Evolutionary conservation across 1,140 invertebrate species (phyloP), one percentile per base, ranked within the genome.

Genomic region (Drosophila arizonae): DNA sequence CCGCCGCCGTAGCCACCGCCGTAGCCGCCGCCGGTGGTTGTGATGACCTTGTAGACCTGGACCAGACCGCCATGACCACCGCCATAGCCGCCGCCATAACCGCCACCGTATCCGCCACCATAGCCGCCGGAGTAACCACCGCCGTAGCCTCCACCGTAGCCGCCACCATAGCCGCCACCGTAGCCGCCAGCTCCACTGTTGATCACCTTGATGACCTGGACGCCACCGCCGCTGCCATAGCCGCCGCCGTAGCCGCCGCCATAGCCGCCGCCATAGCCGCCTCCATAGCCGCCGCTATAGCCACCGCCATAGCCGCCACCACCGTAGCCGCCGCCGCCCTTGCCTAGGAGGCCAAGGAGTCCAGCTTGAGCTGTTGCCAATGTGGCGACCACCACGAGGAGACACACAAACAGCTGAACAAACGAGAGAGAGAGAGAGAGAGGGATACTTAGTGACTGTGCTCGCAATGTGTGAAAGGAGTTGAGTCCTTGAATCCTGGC

Each of bases 311-410:
- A 62, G 17, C 64, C 69, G 13, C 75, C 66, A 17, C 79, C 67
- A 9, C 67, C 45, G 24, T 50, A 21, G 9, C 70, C 63, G 1
- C 64, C 65, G 41, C 70, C 68, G 57, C 75, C 82, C 62, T 88
- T 88, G 21, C 52, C 52, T 8, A 88, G 56, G 28, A 84, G 76
- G 46, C 58, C 72, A 65, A 89, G 52, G 17, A 90, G 75, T 65
- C 84, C 81, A 61, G 84, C 89, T 61, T 89, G 79, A 21, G 79
- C 57, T 17, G 79, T 62, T 28, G 89, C 77, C 72, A 90, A 57
- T 48, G 77, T 69, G 62, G 84, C 75, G 51, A 65, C 60, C 54
- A 90, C 57, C 50, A 81, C 89, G 68, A 90, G 67, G 3, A 90
- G 55, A 77, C 84, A 90, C 64, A 90, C 75, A 56, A 90, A 89